phyloP scores from a whole-genome alignment of 2,797 vertebrate species.

The Pseudochaenichthys georgianus region DNA sequence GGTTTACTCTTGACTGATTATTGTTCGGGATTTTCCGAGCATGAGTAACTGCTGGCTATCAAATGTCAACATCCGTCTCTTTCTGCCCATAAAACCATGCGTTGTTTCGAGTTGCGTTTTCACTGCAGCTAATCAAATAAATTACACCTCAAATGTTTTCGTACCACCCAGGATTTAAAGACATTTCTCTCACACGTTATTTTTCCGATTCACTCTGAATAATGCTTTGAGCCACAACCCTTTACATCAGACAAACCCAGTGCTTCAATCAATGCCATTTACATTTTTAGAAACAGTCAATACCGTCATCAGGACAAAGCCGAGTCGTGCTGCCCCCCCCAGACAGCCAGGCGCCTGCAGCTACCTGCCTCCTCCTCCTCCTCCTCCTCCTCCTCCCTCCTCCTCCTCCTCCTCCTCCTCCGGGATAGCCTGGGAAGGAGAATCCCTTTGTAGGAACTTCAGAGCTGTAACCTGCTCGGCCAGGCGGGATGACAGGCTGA shows the following conservation, averaged over 20 bases:
- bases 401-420: too few relatives aligned
- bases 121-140: constrained; percentile 6
- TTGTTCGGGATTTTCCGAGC: constrained; percentile 47
- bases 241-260: constrained; percentile 30
- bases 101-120: constrained; percentile 2
- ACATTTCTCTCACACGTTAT: constrained; percentile 5
- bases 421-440: constrained; percentile 75
- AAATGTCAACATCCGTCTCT: constrained; percentile 66
- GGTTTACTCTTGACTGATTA: constrained; percentile 51
- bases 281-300: constrained; percentile 71
- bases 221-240: not conserved
- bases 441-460: constrained; percentile 76
- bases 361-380: constrained; percentile 18
- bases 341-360: constrained; percentile 45
- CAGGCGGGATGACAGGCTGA: constrained; percentile 61
- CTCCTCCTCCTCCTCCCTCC: not conserved
- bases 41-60: constrained; percentile 55
- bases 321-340: constrained; percentile 23
- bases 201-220: constrained; percentile 18
- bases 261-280: constrained; percentile 57
- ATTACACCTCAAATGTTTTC: constrained; percentile 8
- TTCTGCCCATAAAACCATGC: constrained; percentile 29
- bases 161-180: constrained; percentile 4
- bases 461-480: constrained; percentile 60
- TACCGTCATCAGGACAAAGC: constrained; percentile 63